Percentiles rank a stretch among this genome's conserved stretches.
Conservation (phyloP, 2,113 vertebrate species). For the Platycercus adscitus region DNA sequence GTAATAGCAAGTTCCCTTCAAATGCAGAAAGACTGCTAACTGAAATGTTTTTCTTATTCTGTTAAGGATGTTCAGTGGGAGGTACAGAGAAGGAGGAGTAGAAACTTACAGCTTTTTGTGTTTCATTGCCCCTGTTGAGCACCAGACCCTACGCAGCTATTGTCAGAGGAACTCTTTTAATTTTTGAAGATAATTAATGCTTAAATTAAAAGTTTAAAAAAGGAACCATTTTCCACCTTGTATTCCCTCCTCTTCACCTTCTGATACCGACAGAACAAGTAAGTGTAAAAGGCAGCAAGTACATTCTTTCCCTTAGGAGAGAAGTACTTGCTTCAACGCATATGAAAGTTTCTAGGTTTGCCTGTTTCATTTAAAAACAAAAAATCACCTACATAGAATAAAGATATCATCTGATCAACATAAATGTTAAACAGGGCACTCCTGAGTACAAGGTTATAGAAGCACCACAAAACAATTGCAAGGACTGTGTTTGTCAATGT, state of each 20-base stretch:
- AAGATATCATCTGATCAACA: neutral
- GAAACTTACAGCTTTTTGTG: neutral
- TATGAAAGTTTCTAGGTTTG: neutral
- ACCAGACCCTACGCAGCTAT: neutral
- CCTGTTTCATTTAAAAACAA: neutral
- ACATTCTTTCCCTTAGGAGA: neutral
- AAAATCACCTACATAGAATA: neutral
- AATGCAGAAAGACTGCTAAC: neutral
- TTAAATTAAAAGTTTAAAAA: neutral
- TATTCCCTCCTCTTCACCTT: neutral
- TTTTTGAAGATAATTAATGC: neutral
- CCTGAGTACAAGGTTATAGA: neutral
- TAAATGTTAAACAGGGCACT: neutral
- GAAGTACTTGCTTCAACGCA: neutral
- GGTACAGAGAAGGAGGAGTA: neutral
- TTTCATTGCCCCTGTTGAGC: neutral
- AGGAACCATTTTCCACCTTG: neutral
- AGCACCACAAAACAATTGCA: neutral
- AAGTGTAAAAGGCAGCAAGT: neutral
- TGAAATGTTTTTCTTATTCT: neutral
- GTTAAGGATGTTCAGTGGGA: neutral
- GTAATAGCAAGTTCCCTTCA: neutral
- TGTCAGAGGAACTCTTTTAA: neutral
- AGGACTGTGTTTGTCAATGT: neutral
- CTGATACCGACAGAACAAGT: neutral